Evolutionary conservation across 2,888 invertebrate genomes (phyloP).

Genomic region (Caenorhabditis sp.): DNA sequence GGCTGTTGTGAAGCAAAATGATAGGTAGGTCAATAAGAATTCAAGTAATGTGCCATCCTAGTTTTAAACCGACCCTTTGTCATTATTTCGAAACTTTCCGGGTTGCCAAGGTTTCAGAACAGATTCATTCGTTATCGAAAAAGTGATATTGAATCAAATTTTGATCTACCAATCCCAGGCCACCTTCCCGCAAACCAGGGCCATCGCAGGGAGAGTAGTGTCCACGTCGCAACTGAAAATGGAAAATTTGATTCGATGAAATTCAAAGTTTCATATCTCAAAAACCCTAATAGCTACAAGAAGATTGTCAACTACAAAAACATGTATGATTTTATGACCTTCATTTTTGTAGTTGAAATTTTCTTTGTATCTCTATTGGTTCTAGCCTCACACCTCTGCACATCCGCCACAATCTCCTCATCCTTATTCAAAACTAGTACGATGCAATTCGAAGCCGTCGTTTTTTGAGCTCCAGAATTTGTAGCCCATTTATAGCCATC

Average conservation of each 20-base stretch:
- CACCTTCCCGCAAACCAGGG: background rate
- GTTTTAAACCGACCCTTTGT: too few species aligned
- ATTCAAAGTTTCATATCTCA: background rate
- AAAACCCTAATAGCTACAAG: too few species aligned
- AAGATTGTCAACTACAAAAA: too few species aligned
- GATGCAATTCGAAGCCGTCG: background rate
- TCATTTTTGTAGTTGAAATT: too few species aligned
- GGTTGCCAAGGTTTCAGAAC: too few species aligned
- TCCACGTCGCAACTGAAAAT: slow-evolving; percentile 9
- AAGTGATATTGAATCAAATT: too few species aligned
- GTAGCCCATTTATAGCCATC: slow-evolving; percentile 6
- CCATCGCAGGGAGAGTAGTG: background rate
- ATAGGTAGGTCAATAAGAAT: too few species aligned
- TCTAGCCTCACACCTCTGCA: slow-evolving; percentile 10
- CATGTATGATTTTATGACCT: too few species aligned
- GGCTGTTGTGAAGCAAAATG: background rate
- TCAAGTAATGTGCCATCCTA: too few species aligned
- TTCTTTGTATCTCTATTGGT: too few species aligned
- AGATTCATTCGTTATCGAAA: too few species aligned
- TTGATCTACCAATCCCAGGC: background rate
- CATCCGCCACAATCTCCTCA: slow-evolving; percentile 12
- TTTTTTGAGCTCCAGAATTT: slow-evolving; percentile 8
- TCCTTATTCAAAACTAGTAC: slow-evolving; percentile 1
- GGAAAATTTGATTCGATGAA: background rate
- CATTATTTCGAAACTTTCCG: too few species aligned